Evolutionary conservation across 2,113 vertebrate species (phyloP).

Genomic region (Salvelinus namaycush): DNA sequence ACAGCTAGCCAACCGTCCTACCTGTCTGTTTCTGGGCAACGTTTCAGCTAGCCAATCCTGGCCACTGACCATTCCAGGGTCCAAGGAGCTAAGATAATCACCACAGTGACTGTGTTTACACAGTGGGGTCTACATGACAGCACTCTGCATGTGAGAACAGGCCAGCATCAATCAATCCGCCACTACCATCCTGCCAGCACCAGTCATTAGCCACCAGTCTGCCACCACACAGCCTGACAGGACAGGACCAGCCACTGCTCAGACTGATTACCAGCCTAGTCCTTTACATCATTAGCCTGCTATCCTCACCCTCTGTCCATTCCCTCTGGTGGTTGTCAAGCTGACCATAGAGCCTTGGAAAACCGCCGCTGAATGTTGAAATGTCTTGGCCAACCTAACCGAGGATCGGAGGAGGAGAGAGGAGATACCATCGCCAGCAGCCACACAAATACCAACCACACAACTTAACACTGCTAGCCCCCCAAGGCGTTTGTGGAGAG

Average conservation of each 20-base stretch:
- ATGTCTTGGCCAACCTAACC: conserved; percentile 54
- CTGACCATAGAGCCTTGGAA: conserved; percentile 64
- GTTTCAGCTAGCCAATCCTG: conserved; percentile 46
- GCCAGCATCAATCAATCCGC: conserved; percentile 68
- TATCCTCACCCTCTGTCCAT: conserved; percentile 37
- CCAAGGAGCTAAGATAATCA: conserved; percentile 56
- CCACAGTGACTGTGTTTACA: conserved; percentile 71
- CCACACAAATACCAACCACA: conserved; percentile 35
- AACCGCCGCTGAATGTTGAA: conserved; percentile 58
- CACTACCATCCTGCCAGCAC: conserved; percentile 17
- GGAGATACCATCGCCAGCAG: conserved; percentile 46
- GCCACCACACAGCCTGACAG: conserved; percentile 52
- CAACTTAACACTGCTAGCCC: conserved; percentile 53
- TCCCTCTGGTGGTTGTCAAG: conserved; percentile 30
- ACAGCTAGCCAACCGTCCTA: conserved; percentile 17
- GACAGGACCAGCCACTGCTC: conserved; percentile 64
- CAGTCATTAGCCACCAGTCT: conserved; percentile 1
- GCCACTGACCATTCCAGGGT: conserved; percentile 50
- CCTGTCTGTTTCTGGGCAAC: conserved; percentile 41
- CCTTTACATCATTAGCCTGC: conserved; percentile 70
- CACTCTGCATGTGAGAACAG: conserved; percentile 50
- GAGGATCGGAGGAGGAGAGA: conserved; percentile 15
- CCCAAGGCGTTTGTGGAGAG: conserved; percentile 23
- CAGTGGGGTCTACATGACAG: conserved; percentile 69
- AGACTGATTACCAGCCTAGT: conserved; percentile 67